Base-by-base conservation (phyloP, 2,113 vertebrate species). In the Phylloscopus whistleri region DNA sequence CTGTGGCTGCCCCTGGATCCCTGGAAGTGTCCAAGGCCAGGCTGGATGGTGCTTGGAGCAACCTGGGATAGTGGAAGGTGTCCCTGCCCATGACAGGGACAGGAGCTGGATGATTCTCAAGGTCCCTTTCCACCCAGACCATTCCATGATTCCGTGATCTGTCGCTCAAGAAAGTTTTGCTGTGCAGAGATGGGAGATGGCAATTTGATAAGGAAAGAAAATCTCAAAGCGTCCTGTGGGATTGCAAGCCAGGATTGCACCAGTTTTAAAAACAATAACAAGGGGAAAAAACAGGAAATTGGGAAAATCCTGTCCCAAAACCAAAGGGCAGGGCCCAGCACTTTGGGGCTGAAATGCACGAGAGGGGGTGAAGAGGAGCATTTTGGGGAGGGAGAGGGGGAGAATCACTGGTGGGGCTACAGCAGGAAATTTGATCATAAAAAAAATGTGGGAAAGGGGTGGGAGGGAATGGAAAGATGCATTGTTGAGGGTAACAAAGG, bases 21-120 rank as follows among this genome's bases (percentile, higher is more conserved):
- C 64, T 69, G 55, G 55, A 1, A 70, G 13, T 62, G 84, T 24
- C 74, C 74, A 55, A 55, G 48, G 23, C 64, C 73, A 46, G 46
- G 48, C 0, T 87, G 74, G 49, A 55, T 0, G 0, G 41, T 23
- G 28, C 13, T n/a, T 74, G n/a, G 41, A 48, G 2, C 23, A 30
- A 0, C 12, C 19, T 79, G 74, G 28, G n/a, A 0, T 0, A 3
- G 48, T 39, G 64, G 48, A 3, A 48, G 5, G 0, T 39, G 48
- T 53, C 39, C 23, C 19, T 39, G 46, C 6, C 37, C 33, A 8
- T 70, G 39, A 4, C 27, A 48, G 19, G 27, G 21, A 4, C 1
- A 27, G 33, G 22, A 0, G 60, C 9, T 9, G 7, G 5, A 13
- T 62, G 10, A 7, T 6, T 8, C 0, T 46, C 39, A 9, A 24